phyloP scores from a whole-genome alignment of 2,888 invertebrate species.

The Trichopoda pennipes region DNA sequence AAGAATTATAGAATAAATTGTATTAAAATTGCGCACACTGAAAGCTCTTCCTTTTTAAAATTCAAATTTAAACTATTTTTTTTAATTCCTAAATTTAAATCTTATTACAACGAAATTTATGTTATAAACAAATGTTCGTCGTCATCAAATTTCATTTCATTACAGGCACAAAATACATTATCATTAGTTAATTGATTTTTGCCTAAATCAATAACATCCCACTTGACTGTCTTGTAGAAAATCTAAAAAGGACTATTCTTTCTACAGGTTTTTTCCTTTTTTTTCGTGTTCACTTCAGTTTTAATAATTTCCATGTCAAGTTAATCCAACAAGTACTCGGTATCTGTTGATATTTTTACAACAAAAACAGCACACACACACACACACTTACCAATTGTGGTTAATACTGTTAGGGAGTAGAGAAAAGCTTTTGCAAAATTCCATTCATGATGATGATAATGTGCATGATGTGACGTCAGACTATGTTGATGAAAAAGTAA shows the following conservation, averaged over 20 bases:
- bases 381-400: constrained; percentile 89
- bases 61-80: no score
- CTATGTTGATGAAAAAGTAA: constrained; percentile 78
- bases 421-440: constrained; percentile 95
- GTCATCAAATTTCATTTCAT: constrained; percentile 51
- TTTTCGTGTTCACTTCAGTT: constrained; percentile 19
- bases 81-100: no score
- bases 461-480: constrained; percentile 82
- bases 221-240: background rate
- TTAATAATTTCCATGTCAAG: constrained; percentile 17
- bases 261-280: background rate
- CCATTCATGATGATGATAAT: constrained; percentile 84
- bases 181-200: constrained; percentile 54
- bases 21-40: no score
- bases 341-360: constrained; percentile 13
- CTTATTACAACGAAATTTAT: no score
- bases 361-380: no score
- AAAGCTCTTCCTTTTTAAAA: no score
- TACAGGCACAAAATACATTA: no score
- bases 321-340: background rate
- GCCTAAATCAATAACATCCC: constrained; percentile 1
- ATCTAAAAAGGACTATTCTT: background rate
- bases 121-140: no score
- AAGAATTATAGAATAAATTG: no score
- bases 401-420: constrained; percentile 96